Percentiles rank a stretch among this genome's conserved stretches.
These are phyloP conservation scores for Orchesella cincta DNA, from an alignment of 1,140 invertebrate genomes.

Conservation along the genomic window DNA sequence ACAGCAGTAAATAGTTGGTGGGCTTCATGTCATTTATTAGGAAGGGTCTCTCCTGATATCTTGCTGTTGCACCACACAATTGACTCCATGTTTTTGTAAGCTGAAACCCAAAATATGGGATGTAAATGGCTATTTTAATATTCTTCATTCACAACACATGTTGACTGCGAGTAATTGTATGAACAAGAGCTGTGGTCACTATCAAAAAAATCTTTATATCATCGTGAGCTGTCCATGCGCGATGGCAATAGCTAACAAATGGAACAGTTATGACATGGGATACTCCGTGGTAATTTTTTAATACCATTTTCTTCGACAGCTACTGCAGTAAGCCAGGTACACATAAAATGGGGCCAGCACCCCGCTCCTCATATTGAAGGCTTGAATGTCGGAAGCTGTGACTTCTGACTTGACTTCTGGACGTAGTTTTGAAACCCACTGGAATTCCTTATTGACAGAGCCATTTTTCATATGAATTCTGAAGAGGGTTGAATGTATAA, in stretches of 20 bases:
- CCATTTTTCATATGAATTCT: conserved; percentile 45
- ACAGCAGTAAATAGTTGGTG: conserved; percentile 19
- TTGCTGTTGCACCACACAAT: background rate
- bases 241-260: too few relatives aligned
- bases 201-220: too few relatives aligned
- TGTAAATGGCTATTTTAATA: background rate
- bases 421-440: conserved; percentile 21
- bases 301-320: too few relatives aligned
- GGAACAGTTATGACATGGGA: too few relatives aligned
- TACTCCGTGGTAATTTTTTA: too few relatives aligned
- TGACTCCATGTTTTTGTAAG: background rate
- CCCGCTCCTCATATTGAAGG: conserved; percentile 9
- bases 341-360: too few relatives aligned
- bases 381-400: conserved; percentile 16
- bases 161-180: too few relatives aligned
- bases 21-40: conserved; percentile 11
- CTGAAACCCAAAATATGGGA: background rate
- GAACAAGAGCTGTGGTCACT: too few relatives aligned
- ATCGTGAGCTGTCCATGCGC: too few relatives aligned
- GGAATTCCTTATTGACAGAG: conserved; percentile 49
- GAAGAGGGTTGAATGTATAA: background rate
- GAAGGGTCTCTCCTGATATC: background rate
- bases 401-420: conserved; percentile 27
- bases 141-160: too few relatives aligned
- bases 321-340: too few relatives aligned